Conservation (phyloP, 1,140 invertebrate genomes). For the Caenorhabditis brenneri region DNA sequence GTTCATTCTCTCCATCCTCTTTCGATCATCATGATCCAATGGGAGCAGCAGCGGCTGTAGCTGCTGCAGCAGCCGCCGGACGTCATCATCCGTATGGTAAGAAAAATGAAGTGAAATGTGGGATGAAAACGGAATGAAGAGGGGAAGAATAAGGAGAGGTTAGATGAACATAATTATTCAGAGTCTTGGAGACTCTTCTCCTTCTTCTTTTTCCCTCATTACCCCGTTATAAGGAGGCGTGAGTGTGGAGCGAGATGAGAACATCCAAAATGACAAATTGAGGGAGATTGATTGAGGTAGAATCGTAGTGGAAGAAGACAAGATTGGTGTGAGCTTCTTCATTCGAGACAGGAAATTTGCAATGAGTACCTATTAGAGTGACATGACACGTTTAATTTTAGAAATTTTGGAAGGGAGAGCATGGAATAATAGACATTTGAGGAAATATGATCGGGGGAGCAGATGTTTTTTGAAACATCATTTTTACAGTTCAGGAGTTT, state of each 20-base stretch:
- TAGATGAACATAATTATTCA: constrained; percentile 20
- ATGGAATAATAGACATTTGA: too few relatives aligned
- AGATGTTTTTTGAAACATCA: too few relatives aligned
- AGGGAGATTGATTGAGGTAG: constrained; percentile 27
- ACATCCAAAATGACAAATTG: constrained; percentile 39
- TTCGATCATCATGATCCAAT: constrained; percentile 28
- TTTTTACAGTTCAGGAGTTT: too few relatives aligned
- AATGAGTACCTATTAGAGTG: constrained; percentile 13
- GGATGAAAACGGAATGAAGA: neutral
- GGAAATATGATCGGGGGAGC: too few relatives aligned
- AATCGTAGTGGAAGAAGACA: neutral
- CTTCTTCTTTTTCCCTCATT: neutral
- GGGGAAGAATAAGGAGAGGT: neutral
- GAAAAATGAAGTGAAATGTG: constrained; percentile 20
- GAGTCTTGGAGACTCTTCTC: neutral
- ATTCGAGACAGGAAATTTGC: neutral
- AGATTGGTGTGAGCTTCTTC: neutral
- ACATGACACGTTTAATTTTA: too few relatives aligned
- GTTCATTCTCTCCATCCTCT: neutral
- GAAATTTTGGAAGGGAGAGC: too few relatives aligned
- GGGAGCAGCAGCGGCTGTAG: neutral
- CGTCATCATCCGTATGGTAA: constrained; percentile 43
- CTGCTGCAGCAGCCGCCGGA: constrained; percentile 11
- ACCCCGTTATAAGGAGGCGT: neutral
- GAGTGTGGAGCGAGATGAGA: neutral